These are phyloP conservation scores for Linnaemya vulpina DNA, from an alignment of 2,888 invertebrate genomes.

Conservation along the genomic window DNA sequence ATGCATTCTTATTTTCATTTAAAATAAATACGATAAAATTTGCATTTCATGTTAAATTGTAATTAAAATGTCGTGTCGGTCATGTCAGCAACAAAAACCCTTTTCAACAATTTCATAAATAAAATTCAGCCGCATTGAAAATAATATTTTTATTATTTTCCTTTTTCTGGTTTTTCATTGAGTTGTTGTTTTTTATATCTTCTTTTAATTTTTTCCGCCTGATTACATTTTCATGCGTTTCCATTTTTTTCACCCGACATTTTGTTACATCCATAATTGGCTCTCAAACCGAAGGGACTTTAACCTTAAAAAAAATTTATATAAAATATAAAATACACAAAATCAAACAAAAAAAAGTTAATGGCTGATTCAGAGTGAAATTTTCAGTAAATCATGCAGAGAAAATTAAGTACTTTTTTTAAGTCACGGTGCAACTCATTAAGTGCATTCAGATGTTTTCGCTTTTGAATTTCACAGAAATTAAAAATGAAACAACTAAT, in stretches of 20 bases:
- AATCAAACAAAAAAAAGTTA: conserved; percentile 11
- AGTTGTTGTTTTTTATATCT: neutral
- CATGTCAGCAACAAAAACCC: neutral
- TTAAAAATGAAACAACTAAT: neutral
- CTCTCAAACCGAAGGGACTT: conserved; percentile 10
- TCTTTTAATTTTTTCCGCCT: conserved; percentile 30
- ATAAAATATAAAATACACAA: neutral
- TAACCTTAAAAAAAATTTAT: neutral
- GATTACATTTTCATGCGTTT: conserved; percentile 15
- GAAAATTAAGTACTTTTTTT: neutral
- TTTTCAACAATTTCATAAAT: neutral
- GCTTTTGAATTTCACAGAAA: neutral
- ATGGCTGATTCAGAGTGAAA: conserved; percentile 31
- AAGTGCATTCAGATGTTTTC: neutral
- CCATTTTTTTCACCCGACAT: neutral
- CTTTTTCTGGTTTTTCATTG: conserved; percentile 6
- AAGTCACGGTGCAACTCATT: neutral
- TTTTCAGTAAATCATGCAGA: conserved; percentile 33
- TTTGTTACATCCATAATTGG: conserved; percentile 34
- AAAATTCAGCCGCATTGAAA: neutral
- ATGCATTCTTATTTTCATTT: too few relatives aligned
- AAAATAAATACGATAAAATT: neutral
- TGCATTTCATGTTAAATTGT: neutral
- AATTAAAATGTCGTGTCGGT: neutral
- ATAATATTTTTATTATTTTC: neutral